Percentiles rank a stretch among this genome's conserved stretches.
Conservation (phyloP, 2,888 invertebrate species). For the Muschampia plurimacula region DNA sequence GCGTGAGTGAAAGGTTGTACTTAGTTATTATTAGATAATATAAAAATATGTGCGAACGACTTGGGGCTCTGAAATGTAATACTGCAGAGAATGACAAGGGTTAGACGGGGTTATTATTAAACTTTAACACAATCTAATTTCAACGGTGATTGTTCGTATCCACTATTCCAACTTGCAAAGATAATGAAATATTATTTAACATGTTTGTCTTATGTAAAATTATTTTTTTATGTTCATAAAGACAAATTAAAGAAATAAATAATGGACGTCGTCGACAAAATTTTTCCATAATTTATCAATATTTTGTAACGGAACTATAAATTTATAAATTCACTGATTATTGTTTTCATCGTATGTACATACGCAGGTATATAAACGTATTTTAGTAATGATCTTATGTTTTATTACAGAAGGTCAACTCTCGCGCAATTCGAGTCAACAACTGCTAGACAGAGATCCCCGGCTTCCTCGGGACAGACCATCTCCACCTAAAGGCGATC, state of each 20-base stretch:
- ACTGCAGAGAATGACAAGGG: constrained; percentile 64
- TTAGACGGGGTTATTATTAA: constrained; percentile 61
- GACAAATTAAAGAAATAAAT: no score
- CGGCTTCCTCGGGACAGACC: constrained; percentile 77
- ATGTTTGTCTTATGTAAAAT: not conserved
- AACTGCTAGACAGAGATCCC: constrained; percentile 86
- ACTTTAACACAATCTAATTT: constrained; percentile 50
- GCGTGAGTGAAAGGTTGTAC: not conserved
- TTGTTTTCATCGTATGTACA: no score
- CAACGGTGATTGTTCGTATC: constrained; percentile 2
- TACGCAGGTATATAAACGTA: not conserved
- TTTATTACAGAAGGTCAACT: constrained; percentile 90
- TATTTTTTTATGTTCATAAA: no score
- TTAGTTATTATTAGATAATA: not conserved
- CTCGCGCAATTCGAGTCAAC: constrained; percentile 90
- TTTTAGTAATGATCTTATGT: not conserved
- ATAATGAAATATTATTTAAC: not conserved
- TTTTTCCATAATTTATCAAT: no score
- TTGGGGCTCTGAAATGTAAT: constrained; percentile 21
- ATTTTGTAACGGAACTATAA: no score
- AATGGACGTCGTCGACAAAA: no score
- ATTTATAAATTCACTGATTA: no score
- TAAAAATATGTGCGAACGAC: constrained; percentile 21
- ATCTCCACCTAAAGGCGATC: constrained; percentile 86
- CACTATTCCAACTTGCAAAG: not conserved